Conservation (phyloP, 2,113 vertebrate species). For the Epinephelus lanceolatus region DNA sequence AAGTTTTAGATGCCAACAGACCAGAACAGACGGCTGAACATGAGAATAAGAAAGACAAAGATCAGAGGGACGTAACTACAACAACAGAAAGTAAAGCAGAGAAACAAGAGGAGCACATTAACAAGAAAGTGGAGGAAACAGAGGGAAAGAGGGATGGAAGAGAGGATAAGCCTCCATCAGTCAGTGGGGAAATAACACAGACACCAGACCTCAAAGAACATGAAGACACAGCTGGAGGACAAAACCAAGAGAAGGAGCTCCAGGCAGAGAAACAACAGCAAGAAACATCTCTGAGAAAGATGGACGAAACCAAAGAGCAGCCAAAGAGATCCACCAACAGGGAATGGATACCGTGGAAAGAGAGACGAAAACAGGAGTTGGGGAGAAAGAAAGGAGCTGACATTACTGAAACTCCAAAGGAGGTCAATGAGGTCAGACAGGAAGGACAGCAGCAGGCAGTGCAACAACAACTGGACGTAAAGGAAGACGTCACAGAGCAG, state of each 20-base stretch:
- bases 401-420: not conserved
- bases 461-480: not conserved
- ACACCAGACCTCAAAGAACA: not conserved
- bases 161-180: not conserved
- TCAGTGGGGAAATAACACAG: not conserved
- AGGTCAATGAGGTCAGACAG: not conserved
- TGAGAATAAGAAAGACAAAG: not conserved
- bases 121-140: not conserved
- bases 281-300: not conserved
- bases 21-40: too few relatives aligned
- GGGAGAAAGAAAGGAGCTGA: not conserved
- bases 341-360: too few relatives aligned
- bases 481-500: not conserved
- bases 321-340: too few relatives aligned
- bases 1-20: too few relatives aligned
- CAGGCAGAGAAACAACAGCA: not conserved
- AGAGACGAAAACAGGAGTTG: too few relatives aligned
- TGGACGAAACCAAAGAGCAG: not conserved
- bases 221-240: not conserved
- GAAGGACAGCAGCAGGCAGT: not conserved
- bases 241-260: not conserved
- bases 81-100: not conserved
- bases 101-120: fast-evolving
- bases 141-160: not conserved
- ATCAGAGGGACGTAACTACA: not conserved